Evolutionary conservation across 2,797 vertebrate genomes (phyloP).

Genomic region (Cygnus olor): DNA sequence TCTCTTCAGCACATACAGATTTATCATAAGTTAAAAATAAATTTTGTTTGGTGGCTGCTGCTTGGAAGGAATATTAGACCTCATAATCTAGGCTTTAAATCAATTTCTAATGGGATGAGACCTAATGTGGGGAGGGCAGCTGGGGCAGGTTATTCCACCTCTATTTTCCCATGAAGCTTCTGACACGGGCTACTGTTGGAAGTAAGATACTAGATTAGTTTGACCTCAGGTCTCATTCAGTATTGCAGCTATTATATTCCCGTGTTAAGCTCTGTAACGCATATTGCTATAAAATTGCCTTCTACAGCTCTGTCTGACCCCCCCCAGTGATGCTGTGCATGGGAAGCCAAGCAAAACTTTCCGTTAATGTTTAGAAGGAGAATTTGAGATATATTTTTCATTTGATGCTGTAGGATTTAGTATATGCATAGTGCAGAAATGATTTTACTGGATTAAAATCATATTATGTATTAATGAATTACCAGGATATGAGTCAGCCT

Average conservation of each 20-base stretch:
- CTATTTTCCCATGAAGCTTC: slow-evolving; percentile 30
- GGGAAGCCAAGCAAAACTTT: slow-evolving; percentile 58
- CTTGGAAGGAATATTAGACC: slow-evolving; percentile 13
- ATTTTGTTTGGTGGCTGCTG: not conserved
- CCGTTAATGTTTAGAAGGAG: slow-evolving; percentile 42
- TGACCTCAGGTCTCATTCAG: slow-evolving; percentile 41
- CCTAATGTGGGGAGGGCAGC: not conserved
- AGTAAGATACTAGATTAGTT: slow-evolving; percentile 45
- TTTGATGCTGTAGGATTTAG: slow-evolving; percentile 50
- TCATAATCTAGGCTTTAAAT: slow-evolving; percentile 36
- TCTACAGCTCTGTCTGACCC: slow-evolving; percentile 19
- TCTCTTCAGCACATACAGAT: not conserved
- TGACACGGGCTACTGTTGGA: slow-evolving; percentile 15
- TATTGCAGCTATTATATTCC: not conserved
- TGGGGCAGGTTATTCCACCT: slow-evolving; percentile 24
- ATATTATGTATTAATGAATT: slow-evolving; percentile 66
- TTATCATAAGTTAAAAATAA: not conserved
- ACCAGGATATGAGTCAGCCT: slow-evolving; percentile 70
- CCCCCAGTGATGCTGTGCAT: slow-evolving; percentile 4
- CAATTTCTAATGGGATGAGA: not conserved
- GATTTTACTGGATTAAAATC: slow-evolving; percentile 16
- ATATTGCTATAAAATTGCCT: slow-evolving; percentile 32
- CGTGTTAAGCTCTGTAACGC: not conserved
- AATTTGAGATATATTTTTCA: slow-evolving; percentile 45
- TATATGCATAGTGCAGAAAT: slow-evolving; percentile 28